A percentile compares a stretch with the other conserved stretches of the same genome.
Evolutionary conservation across 1,140 invertebrate species (phyloP).

Genomic region (Wasmannia auropunctata): DNA sequence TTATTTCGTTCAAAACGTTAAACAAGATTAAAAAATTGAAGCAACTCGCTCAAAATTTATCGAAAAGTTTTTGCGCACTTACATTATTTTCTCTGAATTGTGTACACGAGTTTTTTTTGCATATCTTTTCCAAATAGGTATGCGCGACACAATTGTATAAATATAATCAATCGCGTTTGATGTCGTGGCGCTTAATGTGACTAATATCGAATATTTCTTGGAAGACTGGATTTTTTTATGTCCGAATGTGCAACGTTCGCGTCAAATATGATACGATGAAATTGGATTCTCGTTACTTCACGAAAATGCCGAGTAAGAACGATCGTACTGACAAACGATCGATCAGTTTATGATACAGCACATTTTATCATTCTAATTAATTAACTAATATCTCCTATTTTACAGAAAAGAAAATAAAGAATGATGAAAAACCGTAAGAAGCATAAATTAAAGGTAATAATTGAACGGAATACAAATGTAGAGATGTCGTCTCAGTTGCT

Average conservation of each 20-base stretch:
- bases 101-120: neutral
- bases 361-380: neutral
- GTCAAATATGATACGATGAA: neutral
- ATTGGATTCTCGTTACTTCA: neutral
- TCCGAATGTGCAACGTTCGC: conserved; percentile 12
- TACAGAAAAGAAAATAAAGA: neutral
- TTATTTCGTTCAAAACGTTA: neutral
- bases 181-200: neutral
- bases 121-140: neutral
- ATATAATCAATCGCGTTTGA: neutral
- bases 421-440: neutral
- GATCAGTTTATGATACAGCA: neutral
- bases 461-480: neutral
- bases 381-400: neutral
- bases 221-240: neutral
- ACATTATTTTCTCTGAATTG: neutral
- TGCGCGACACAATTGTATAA: neutral
- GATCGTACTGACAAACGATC: neutral
- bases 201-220: neutral
- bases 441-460: neutral
- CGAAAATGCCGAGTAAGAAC: neutral
- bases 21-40: neutral
- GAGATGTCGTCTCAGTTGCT: conserved; percentile 73
- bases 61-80: neutral
- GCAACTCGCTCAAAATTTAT: neutral